Evolutionary conservation across 2,797 vertebrate species (phyloP), one percentile per base, ranked within the genome.

Genomic region (Xenops minutus): DNA sequence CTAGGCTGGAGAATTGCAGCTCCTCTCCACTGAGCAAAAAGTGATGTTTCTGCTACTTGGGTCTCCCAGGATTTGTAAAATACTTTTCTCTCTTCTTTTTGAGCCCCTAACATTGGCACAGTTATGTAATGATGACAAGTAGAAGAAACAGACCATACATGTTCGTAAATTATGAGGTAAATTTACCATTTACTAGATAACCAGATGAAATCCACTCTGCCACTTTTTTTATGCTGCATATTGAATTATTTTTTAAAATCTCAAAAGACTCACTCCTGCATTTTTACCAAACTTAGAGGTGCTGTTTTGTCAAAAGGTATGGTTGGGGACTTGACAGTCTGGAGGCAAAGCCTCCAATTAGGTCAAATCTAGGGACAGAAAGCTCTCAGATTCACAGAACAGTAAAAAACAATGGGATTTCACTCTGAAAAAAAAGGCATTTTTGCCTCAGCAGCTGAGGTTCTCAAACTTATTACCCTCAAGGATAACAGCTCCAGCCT

Each of bases 11-110:
- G 85, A 95, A 93, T 36, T 84, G 85, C 64, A 89, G 93, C 95
- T 89, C 41, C 48, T 85, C 87, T 96, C 93, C 92, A 81, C 46
- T 84, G 54, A 94, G 64, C 92, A 88, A 92, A 89, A 95, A 92
- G 81, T 61, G 62, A 81, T 62, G 21, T 3, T 92, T 96, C 88
- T 62, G 64, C 81, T 93, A 20, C 72, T 92, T 78, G 34, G 17
- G 55, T 69, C 82, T 72, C 80, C 37, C 1, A 43, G 94, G 84
- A 94, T 89, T 94, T 89, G 21, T 54, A 74, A 85, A n/a, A 81
- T 22, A 44, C 37, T 79, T 84, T 87, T 59, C 56, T 56, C 34
- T 95, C 37, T 62, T 86, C 43, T 61, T 89, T 91, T 85, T 34
- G n/a, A 79, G 76, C 19, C 67, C 26, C 55, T 62, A 36, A 74